Conservation (phyloP, 2,113 vertebrate species). For the Osmerus mordax region DNA sequence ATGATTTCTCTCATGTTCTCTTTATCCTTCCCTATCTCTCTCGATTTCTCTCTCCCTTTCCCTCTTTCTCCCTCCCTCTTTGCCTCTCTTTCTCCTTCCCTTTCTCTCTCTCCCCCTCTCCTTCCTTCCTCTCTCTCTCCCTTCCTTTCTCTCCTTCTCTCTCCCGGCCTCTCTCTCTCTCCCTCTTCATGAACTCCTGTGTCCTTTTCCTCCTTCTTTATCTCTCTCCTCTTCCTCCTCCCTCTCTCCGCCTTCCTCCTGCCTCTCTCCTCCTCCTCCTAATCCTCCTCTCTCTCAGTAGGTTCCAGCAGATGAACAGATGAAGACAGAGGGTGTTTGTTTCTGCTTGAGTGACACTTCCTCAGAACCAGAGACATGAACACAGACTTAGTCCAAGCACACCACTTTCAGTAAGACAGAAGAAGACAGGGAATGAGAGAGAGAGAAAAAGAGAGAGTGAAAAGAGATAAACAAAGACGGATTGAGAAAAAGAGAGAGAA, state of each 20-base stretch:
- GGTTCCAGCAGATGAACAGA: background rate
- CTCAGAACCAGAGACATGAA: slow-evolving; percentile 1
- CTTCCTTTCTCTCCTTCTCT: background rate
- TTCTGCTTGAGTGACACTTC: background rate
- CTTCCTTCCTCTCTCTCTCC: background rate
- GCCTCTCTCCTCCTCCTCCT: background rate
- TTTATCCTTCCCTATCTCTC: no score
- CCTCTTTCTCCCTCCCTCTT: no score
- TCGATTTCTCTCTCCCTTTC: no score
- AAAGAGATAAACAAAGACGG: no score
- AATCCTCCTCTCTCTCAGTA: background rate
- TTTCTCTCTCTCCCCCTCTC: background rate
- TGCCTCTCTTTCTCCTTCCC: background rate
- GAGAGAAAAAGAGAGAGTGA: no score
- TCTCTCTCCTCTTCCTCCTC: background rate
- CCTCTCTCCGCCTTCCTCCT: background rate
- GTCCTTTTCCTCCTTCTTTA: background rate
- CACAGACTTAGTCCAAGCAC: background rate
- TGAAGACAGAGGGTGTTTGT: background rate
- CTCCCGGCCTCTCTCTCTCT: background rate
- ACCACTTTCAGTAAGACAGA: background rate
- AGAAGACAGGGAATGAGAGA: background rate
- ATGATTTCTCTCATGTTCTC: no score
- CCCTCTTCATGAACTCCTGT: no score
- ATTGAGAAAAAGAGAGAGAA: background rate